Evolutionary conservation across 2,888 invertebrate species (phyloP).

Genomic region (Phortica okadai): DNA sequence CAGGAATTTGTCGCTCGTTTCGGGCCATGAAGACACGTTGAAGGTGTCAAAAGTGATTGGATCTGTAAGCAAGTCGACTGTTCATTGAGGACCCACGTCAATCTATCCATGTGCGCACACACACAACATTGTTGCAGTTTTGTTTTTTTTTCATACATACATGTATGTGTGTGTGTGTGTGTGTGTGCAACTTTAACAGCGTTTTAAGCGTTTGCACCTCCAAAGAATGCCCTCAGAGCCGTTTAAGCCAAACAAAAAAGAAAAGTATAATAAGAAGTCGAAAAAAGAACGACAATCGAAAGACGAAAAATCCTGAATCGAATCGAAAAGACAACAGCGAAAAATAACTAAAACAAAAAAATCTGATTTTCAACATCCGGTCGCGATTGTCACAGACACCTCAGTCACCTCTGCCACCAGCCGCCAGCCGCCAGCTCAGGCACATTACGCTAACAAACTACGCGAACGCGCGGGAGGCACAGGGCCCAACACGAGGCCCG

Average conservation of each 20-base stretch:
- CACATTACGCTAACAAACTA: neutral
- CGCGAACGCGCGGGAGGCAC: constrained; percentile 44
- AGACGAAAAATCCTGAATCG: constrained; percentile 25
- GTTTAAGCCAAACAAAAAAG: constrained; percentile 44
- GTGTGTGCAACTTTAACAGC: constrained; percentile 53
- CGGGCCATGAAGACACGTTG: constrained; percentile 36
- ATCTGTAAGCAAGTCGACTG: constrained; percentile 46
- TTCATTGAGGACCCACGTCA: constrained; percentile 49
- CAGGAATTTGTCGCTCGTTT: constrained; percentile 47
- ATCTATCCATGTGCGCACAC: too few relatives aligned
- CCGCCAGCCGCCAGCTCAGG: too few relatives aligned
- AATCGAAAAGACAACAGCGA: constrained; percentile 48
- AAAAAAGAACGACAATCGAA: constrained; percentile 35
- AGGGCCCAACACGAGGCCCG: constrained; percentile 6
- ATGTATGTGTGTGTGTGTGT: neutral
- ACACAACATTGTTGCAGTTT: constrained; percentile 46
- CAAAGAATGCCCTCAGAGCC: constrained; percentile 47
- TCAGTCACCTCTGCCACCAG: constrained; percentile 52
- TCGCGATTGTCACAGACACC: constrained; percentile 75
- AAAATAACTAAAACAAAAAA: constrained; percentile 68
- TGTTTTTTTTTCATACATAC: neutral
- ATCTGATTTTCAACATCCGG: constrained; percentile 76
- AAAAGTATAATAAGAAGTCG: neutral
- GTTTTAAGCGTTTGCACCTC: constrained; percentile 16
- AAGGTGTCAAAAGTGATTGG: constrained; percentile 63